Conservation (phyloP, 2,888 invertebrate species). For the Trisateles emortualis region DNA sequence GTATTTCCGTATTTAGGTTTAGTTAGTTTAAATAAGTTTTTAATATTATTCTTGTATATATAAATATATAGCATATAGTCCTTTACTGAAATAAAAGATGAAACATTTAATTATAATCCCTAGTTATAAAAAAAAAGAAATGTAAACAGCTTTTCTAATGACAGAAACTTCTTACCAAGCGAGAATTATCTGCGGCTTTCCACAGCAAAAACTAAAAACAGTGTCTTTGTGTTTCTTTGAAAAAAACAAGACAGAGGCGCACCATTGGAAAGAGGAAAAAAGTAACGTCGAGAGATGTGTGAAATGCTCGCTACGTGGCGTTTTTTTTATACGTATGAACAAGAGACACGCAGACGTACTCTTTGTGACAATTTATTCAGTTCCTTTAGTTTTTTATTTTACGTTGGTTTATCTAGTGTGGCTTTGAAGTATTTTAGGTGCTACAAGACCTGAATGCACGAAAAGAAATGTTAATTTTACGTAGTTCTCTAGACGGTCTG, state of each 20-base stretch:
- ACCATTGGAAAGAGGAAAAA: conserved; percentile 41
- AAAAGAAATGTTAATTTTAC: no score
- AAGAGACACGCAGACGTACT: conserved; percentile 20
- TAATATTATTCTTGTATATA: no score
- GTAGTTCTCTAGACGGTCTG: no score
- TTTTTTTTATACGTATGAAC: conserved; percentile 34
- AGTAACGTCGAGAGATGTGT: conserved; percentile 44
- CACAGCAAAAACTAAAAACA: conserved; percentile 26
- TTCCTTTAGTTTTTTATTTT: conserved; percentile 19
- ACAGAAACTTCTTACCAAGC: neutral
- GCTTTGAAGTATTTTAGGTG: neutral
- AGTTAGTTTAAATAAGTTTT: no score
- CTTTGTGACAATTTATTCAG: conserved; percentile 32
- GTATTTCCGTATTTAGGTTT: no score
- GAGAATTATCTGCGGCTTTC: conserved; percentile 22
- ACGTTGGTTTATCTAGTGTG: neutral
- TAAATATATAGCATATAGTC: no score
- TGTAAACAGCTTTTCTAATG: neutral
- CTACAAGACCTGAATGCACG: no score
- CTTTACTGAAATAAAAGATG: no score
- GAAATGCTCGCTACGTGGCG: conserved; percentile 42
- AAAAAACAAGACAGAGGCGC: conserved; percentile 43
- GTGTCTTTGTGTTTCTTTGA: conserved; percentile 42
- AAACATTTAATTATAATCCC: neutral
- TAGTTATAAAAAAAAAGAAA: neutral